Base-by-base conservation (phyloP, 2,113 vertebrate species). In the Paraplagusia blochii region DNA sequence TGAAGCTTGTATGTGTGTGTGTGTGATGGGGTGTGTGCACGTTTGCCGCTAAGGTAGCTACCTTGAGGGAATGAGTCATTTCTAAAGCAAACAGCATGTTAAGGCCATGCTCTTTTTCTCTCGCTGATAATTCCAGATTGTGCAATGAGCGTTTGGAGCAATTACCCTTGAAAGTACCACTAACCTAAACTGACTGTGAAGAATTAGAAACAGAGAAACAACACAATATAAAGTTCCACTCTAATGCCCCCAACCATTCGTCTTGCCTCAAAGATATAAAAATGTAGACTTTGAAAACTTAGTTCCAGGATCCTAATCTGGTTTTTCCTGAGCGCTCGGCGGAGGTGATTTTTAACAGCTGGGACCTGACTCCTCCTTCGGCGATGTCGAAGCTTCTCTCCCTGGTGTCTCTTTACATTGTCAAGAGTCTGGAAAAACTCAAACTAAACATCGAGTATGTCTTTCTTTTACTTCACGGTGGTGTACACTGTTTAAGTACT, bases 171-270 rank as follows among this genome's bases (percentile, higher is more conserved):
- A 77, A 61, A 71, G 76, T 64, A 72, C 53, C 63, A 47, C 63
- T 75, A 85, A 85, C 59, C 69, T 69, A 66, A 82, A 82, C 68
- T 81, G 81, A 83, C 81, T 80, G 79, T 72, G 76, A 82, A 74
- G 65, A 85, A 84, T 74, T 72, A 77, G 59, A 75, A 76, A 66
- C 73, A 73, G 69, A 62, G 63, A 70, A 77, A 71, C 34, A 58
- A 65, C 64, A 67, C 39, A 34, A 72, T 51, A 67, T 68, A 66
- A 74, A 66, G 69, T 61, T 77, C 62, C 63, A 74, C 71, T 71
- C 71, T 49, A 63, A 62, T 39, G 51, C 68, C 42, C 76, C 47
- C 53, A 63, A 72, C 59, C 61, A 71, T 81, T 84, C 62, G 61
- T 76, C 73, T 74, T 63, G 73, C 72, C 71, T 74, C 19, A 13